phyloP scores from a whole-genome alignment of 2,888 invertebrate species.

The Cremastinae sp. region DNA sequence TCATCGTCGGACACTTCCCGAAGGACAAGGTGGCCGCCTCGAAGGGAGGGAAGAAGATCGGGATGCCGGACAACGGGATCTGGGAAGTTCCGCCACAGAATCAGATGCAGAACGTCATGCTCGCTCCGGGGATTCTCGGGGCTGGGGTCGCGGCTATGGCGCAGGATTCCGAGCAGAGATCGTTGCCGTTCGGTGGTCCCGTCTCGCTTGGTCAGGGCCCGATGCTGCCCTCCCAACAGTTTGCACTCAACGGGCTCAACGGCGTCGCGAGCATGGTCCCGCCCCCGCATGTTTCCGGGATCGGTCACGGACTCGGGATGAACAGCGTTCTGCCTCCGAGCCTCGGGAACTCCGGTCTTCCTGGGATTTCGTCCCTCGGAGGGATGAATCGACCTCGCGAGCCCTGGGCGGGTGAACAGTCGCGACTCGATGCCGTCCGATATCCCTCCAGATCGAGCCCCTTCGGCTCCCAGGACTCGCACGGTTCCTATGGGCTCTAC shows the following conservation, averaged over 20 bases:
- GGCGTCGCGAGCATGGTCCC: conserved; percentile 73
- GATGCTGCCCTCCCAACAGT: conserved; percentile 72
- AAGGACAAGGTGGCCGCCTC: conserved; percentile 70
- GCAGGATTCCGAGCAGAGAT: conserved; percentile 56
- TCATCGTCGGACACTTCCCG: conserved; percentile 77
- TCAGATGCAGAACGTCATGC: conserved; percentile 74
- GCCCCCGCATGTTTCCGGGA: conserved; percentile 67
- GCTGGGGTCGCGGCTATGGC: conserved; percentile 63
- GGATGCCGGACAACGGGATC: conserved; percentile 72
- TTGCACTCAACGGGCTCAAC: conserved; percentile 74
- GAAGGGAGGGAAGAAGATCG: conserved; percentile 52
- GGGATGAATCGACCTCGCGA: conserved; percentile 65
- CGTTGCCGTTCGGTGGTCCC: conserved; percentile 67
- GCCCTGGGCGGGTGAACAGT: conserved; percentile 66
- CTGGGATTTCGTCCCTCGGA: conserved; percentile 55
- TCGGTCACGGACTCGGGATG: conserved; percentile 66
- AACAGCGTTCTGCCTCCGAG: conserved; percentile 64
- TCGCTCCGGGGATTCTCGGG: conserved; percentile 75
- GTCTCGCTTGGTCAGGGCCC: conserved; percentile 64
- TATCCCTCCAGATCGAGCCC: conserved; percentile 69
- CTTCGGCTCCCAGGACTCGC: conserved; percentile 66
- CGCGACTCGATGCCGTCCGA: conserved; percentile 55
- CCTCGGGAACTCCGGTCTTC: conserved; percentile 59
- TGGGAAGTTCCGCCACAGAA: conserved; percentile 79
- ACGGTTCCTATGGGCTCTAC: conserved; percentile 58